Base-by-base conservation (phyloP, 2,888 invertebrate genomes). In the Ceratothoa steindachneri region DNA sequence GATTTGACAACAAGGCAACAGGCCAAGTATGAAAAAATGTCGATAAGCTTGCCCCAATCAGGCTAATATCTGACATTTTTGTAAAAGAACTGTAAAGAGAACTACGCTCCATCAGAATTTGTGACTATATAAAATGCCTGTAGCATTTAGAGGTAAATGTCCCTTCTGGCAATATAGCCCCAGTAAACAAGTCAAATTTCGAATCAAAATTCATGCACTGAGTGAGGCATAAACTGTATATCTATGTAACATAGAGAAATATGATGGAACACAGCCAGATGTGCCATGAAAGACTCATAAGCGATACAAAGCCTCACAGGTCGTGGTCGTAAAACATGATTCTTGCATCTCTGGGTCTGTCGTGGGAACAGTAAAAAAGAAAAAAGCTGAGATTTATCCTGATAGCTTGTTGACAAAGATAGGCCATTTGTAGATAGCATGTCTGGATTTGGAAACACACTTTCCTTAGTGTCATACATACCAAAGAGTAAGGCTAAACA, bases 151-250 rank as follows among this genome's bases (percentile, higher is more conserved):
- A 41, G 81, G 81, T 28, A 75, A 81, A 30, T 83, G 83, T 68
- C 52, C 66, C 28, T 81, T 82, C 80, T 66, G 80, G 28, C 81
- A 82, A 74, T 83, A 82, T 71, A 83, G 82, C 19, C 80, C 82
- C 7, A 81, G 81, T 29, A 82, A 83, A 75, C 81, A 82, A 22
- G 80, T 77, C 22, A 80, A 71, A 70, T 80, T 74, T 73, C 80
- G 80, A 15, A 69, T 80, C 1, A 81, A 80, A 73, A n/a, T n/a
- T n/a, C n/a, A 73, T 80, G 4, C 70, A 71, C 51, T 76, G 9
- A 29, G 22, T 67, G 67, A 27, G 9, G 22, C 28, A 12, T 24
- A 9, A 28, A 9, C 9, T 19, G 9, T 67, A 9, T 67, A 67
- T 27, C 7, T 27, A 5, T 67, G 67, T 67, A 67, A 67, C 28